These are phyloP conservation scores for Tribolium castaneum DNA, from an alignment of 1,140 invertebrate species.

Conservation along the genomic window DNA sequence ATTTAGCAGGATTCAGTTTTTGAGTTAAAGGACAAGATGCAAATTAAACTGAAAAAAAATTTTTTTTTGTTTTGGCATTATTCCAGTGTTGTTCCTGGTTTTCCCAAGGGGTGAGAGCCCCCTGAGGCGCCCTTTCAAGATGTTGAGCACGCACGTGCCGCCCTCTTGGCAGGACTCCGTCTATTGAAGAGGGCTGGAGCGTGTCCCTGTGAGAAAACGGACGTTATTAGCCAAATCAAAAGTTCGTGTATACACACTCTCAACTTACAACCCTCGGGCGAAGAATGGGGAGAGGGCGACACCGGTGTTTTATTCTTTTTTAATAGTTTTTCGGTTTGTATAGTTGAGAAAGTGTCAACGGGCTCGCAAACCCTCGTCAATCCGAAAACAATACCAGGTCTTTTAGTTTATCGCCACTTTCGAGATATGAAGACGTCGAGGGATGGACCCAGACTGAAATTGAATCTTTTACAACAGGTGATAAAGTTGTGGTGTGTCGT, in stretches of 20 bases:
- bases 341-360: conserved; percentile 12
- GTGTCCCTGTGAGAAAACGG: conserved; percentile 36
- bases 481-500: conserved; percentile 23
- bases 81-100: neutral
- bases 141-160: conserved; percentile 34
- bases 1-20: too few relatives aligned
- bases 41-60: too few relatives aligned
- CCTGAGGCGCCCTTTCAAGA: conserved; percentile 18
- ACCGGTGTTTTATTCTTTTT: conserved; percentile 23
- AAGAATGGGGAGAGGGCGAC: neutral
- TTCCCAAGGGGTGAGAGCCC: neutral
- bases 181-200: neutral
- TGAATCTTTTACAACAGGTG: conserved; percentile 34
- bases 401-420: conserved; percentile 15
- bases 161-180: conserved; percentile 32
- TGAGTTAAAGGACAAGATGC: too few relatives aligned
- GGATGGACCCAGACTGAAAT: conserved; percentile 9
- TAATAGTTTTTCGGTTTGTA: conserved; percentile 25
- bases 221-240: conserved; percentile 43
- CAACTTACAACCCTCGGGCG: neutral
- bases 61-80: too few relatives aligned
- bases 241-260: conserved; percentile 22
- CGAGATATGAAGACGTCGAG: conserved; percentile 9
- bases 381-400: conserved; percentile 18
- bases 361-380: conserved; percentile 1